Conservation (phyloP, 1,140 invertebrate genomes). For the Andricus grossulariae region DNA sequence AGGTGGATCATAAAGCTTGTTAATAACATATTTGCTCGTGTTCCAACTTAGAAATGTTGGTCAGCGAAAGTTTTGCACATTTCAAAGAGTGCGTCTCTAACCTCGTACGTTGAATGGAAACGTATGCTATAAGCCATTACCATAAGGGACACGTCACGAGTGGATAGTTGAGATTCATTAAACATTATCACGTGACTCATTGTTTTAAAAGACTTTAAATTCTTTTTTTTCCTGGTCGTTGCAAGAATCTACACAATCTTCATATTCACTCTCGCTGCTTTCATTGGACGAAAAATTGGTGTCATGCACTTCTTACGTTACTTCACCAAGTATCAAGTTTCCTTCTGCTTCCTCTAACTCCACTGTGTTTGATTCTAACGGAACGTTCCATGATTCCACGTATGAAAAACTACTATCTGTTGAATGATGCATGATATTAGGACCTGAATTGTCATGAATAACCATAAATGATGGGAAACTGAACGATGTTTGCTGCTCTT, state of each 20-base stretch:
- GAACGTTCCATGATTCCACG: too few relatives aligned
- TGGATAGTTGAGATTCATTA: background rate
- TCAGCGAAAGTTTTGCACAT: conserved; percentile 22
- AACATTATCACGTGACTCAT: conserved; percentile 32
- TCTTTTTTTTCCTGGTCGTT: background rate
- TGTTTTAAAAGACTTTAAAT: background rate
- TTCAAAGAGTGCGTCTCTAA: conserved; percentile 23
- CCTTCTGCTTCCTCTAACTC: background rate
- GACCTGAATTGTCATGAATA: too few relatives aligned
- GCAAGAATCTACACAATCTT: background rate
- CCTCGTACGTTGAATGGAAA: conserved; percentile 16
- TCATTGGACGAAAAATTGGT: background rate
- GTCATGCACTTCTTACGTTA: background rate
- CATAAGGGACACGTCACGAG: conserved; percentile 25
- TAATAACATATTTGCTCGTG: conserved; percentile 17
- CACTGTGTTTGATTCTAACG: too few relatives aligned
- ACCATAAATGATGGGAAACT: too few relatives aligned
- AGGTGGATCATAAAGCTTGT: conserved; percentile 32
- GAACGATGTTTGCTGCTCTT: too few relatives aligned
- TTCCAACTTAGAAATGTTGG: conserved; percentile 13
- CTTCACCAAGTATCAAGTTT: background rate
- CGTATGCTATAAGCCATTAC: conserved; percentile 28
- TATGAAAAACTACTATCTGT: too few relatives aligned
- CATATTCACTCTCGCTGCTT: background rate
- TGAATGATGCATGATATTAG: too few relatives aligned